phyloP scores from a whole-genome alignment of 2,113 vertebrate genomes.

The Euleptes europaea region DNA sequence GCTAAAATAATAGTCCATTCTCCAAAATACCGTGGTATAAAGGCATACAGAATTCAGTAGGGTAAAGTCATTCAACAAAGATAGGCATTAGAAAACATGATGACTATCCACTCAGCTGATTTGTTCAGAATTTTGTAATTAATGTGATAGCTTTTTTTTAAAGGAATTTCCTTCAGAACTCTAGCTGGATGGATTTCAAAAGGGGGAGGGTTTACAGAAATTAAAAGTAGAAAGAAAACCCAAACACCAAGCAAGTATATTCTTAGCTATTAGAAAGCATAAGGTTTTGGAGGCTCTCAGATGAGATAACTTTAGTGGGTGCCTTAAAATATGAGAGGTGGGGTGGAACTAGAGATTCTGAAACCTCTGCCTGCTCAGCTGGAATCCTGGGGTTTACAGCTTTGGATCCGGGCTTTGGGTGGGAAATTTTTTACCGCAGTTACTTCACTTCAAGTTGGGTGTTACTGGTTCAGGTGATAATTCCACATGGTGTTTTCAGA shows the following conservation, averaged over 20 bases:
- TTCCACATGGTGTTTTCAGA: no score
- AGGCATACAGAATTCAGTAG: constrained; percentile 36
- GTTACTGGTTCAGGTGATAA: no score
- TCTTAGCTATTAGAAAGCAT: neutral
- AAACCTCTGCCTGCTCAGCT: no score
- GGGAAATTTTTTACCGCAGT: no score
- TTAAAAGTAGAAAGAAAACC: no score
- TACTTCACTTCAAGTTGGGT: no score
- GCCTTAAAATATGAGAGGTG: neutral
- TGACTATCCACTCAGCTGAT: neutral
- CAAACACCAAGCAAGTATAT: neutral
- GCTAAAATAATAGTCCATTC: constrained; percentile 39
- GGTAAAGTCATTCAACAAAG: constrained; percentile 14
- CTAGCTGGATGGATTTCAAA: neutral
- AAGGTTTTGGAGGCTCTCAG: neutral
- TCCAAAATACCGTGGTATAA: constrained; percentile 8
- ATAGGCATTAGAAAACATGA: neutral
- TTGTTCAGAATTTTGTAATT: neutral
- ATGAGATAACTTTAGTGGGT: neutral
- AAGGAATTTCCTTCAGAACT: neutral
- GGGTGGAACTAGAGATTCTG: neutral
- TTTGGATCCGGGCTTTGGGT: no score
- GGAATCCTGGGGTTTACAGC: no score
- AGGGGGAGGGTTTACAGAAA: neutral
- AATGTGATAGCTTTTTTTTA: neutral